Base-by-base conservation (phyloP, 2,888 invertebrate genomes). In the Xylota sylvarum region DNA sequence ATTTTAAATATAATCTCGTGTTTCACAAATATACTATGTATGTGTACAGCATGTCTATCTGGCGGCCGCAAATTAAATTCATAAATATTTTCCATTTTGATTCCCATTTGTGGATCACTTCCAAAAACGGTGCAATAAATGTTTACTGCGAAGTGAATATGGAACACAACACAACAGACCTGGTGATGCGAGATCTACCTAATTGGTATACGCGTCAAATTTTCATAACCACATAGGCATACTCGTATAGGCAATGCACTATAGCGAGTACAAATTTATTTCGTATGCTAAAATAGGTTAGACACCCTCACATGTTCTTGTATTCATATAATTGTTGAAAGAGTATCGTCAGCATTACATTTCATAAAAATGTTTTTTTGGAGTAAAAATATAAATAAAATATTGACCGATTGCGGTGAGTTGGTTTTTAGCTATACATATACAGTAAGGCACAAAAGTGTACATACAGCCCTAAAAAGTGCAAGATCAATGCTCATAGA, bases 181-280 rank as follows among this genome's bases (percentile, higher is more conserved):
- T 52, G 27, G 14, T 52, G 37, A 52, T 50, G 37, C n/a, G 52
- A 37, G 50, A 52, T 23, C 27, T 27, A 14, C 52, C 40, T 67
- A 67, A 67, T 67, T 67, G 67, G 67, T 12, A 67, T 67, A 37
- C 40, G 40, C 37, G 67, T 67, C 67, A 67, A 52, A 67, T 67
- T 23, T 52, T 67, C 52, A 52, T 67, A 67, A 65, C 65, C 65
- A 32, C 56, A 37, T 1, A 37, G 1, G 23, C 3, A 23, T 23
- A 23, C 3, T 2, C 2, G 23, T 23, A 23, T 23, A 46, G 5
- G 6, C 12, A 50, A 23, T 6, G 17, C 9, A 46, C 0, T 9
- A 58, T 37, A 12, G 48, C 37, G 37, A 19, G 23, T 19, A 12
- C n/a, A 30, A 10, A 27, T 46, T n/a, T 9, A 14, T 12, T 35